phyloP scores from a whole-genome alignment of 2,113 vertebrate species.

The Phoxinus phoxinus region DNA sequence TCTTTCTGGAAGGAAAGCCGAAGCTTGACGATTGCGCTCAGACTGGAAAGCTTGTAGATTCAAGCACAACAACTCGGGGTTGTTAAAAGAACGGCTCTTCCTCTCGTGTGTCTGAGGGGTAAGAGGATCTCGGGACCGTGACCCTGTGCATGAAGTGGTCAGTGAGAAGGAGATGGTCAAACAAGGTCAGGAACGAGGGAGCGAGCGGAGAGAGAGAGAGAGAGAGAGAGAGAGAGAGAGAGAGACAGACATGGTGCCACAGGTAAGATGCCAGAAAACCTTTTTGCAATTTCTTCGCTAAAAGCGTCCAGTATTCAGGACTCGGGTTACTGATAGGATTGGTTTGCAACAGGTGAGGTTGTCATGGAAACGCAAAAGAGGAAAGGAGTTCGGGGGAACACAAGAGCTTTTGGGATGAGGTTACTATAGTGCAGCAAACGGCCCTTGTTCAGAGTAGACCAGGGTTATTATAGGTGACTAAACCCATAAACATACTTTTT shows the following conservation, averaged over 20 bases:
- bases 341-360: constrained; percentile 41
- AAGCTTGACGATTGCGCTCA: no score
- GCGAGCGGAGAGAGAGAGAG: background rate
- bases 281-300: constrained; percentile 6
- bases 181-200: constrained; percentile 30
- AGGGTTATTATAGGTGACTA: background rate
- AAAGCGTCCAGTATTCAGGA: constrained; percentile 22
- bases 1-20: background rate
- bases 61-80: background rate
- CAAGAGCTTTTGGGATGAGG: background rate
- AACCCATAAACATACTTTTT: background rate
- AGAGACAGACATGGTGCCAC: background rate
- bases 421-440: constrained; percentile 25
- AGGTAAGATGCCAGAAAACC: constrained; percentile 14
- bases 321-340: constrained; percentile 41
- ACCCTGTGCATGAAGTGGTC: background rate
- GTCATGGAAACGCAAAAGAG: background rate
- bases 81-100: background rate
- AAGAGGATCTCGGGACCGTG: constrained; percentile 37
- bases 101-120: background rate
- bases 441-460: background rate
- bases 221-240: constrained; percentile 25
- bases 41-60: background rate
- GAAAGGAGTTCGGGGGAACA: background rate
- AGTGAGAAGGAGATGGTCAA: constrained; percentile 10